phyloP scores from a whole-genome alignment of 2,113 vertebrate species.

The Lathamus discolor region DNA sequence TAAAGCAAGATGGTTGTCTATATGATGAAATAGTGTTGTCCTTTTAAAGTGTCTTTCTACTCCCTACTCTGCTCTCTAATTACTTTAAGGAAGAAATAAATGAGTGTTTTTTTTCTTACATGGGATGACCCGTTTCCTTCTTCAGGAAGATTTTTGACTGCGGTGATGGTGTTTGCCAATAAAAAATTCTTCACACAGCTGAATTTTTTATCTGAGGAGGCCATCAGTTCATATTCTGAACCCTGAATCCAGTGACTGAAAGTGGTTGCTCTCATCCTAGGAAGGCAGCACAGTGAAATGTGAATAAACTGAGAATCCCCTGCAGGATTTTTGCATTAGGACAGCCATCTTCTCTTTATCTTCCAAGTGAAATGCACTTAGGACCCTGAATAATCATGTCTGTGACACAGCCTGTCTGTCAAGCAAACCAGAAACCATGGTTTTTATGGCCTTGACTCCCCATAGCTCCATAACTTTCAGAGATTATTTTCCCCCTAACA shows the following conservation, averaged over 20 bases:
- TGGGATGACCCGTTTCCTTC: not conserved
- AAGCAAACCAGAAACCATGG: not conserved
- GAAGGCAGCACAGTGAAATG: not conserved
- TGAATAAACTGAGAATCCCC: not conserved
- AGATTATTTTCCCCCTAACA: not conserved
- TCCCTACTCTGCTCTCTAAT: not conserved
- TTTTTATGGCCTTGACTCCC: not conserved
- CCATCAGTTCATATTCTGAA: not conserved
- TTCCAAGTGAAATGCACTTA: not conserved
- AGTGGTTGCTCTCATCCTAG: not conserved
- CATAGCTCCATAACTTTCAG: not conserved
- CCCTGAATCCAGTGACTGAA: not conserved
- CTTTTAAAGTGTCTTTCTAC: not conserved
- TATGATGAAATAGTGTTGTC: not conserved
- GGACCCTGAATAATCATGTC: not conserved
- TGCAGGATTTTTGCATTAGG: not conserved
- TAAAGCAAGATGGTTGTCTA: not conserved
- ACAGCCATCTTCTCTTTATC: not conserved
- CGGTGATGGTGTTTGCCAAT: not conserved
- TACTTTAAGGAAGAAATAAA: not conserved
- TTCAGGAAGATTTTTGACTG: not conserved
- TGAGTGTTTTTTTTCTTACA: not conserved
- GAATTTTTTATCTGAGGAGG: not conserved
- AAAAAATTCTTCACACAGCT: not conserved
- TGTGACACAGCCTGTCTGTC: not conserved